Evolutionary conservation across 2,888 invertebrate species (phyloP).

Genomic region (Choreutis nemorana): DNA sequence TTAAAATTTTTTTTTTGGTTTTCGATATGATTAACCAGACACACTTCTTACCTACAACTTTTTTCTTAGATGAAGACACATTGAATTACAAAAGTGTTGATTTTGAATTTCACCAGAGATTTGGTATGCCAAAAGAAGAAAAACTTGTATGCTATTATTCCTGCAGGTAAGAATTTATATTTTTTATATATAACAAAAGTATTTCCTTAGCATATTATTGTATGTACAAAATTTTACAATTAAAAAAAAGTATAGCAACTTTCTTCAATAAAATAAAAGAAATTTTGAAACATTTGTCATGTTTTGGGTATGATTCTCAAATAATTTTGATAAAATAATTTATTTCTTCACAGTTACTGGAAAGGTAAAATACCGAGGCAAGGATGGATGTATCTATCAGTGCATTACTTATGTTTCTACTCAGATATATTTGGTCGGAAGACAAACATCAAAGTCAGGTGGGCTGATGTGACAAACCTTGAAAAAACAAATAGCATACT

Average conservation of each 20-base stretch:
- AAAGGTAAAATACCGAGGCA: slow-evolving; percentile 93
- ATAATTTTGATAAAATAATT: slow-evolving; percentile 2
- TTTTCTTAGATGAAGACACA: slow-evolving; percentile 79
- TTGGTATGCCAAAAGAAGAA: slow-evolving; percentile 92
- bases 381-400: slow-evolving; percentile 96
- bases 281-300: neutral
- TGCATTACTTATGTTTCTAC: slow-evolving; percentile 96
- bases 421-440: slow-evolving; percentile 93
- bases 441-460: slow-evolving; percentile 86
- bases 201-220: slow-evolving; percentile 1
- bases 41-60: too few relatives aligned
- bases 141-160: slow-evolving; percentile 95
- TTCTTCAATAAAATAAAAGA: neutral
- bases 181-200: slow-evolving; percentile 3
- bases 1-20: slow-evolving; percentile 10
- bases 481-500: slow-evolving; percentile 79
- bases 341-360: slow-evolving; percentile 78
- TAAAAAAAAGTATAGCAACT: neutral
- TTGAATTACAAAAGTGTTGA: slow-evolving; percentile 78
- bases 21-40: too few relatives aligned
- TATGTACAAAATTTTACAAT: neutral
- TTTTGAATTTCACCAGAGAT: slow-evolving; percentile 86
- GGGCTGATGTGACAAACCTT: slow-evolving; percentile 88
- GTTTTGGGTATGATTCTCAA: slow-evolving; percentile 5
- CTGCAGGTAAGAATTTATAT: slow-evolving; percentile 74